Evolutionary conservation across 2,113 vertebrate genomes (phyloP).

Genomic region (Balaeniceps rex): DNA sequence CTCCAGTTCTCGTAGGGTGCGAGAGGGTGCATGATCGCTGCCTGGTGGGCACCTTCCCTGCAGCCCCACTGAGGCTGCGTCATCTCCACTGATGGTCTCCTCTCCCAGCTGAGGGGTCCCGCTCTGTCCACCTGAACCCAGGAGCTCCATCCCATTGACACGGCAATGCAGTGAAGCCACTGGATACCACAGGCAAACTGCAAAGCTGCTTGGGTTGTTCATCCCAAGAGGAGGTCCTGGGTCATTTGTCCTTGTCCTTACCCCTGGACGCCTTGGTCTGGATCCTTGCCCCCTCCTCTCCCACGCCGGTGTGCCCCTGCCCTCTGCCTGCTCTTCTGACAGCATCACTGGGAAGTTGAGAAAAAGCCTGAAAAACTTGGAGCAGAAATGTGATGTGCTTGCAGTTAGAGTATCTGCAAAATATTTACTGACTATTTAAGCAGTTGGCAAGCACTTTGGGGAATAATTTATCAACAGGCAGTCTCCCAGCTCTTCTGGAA

Average conservation of each 20-base stretch:
- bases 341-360: neutral
- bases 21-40: fast-evolving
- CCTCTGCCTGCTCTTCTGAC: neutral
- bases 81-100: neutral
- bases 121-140: neutral
- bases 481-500: neutral
- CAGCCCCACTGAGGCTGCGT: neutral
- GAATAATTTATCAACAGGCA: neutral
- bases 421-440: neutral
- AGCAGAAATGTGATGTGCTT: neutral
- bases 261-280: neutral
- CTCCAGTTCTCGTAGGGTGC: neutral
- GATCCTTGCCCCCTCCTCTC: neutral
- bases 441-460: neutral
- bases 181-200: fast-evolving
- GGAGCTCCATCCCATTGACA: neutral
- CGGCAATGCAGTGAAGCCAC: neutral
- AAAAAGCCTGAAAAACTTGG: neutral
- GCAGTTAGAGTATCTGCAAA: neutral
- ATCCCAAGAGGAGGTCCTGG: neutral
- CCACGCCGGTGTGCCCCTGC: neutral
- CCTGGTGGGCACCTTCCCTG: neutral
- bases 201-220: neutral
- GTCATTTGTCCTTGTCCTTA: neutral
- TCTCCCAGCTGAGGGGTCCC: neutral